Evolutionary conservation across 2,888 invertebrate species (phyloP).

Genomic region (Poecilus cupreus): DNA sequence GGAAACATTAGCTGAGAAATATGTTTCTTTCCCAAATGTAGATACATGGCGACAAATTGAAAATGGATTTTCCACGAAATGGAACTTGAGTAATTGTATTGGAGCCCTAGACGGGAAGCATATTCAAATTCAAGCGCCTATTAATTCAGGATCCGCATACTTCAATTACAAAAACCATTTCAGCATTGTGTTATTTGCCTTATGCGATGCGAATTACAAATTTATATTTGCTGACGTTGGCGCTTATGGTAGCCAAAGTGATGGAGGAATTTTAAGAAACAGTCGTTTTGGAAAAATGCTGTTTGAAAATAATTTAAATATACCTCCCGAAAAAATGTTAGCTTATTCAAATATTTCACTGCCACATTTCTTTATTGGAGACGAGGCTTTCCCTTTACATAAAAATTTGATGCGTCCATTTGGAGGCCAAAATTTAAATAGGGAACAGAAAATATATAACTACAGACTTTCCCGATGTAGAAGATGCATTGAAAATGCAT

Average conservation of each 20-base stretch:
- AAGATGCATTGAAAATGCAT: conserved; percentile 36
- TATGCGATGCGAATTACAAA: conserved; percentile 63
- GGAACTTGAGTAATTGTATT: conserved; percentile 63
- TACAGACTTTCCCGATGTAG: conserved; percentile 1
- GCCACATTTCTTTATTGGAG: conserved; percentile 14
- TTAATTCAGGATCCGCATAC: conserved; percentile 62
- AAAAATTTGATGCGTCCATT: background rate
- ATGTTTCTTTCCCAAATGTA: conserved; percentile 53
- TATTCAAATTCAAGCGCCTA: conserved; percentile 62
- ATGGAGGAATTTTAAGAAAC: conserved; percentile 63
- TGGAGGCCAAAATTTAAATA: background rate
- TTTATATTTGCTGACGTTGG: conserved; percentile 64
- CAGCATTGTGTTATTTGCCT: conserved; percentile 64
- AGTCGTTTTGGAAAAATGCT: conserved; percentile 15
- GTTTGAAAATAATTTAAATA: conserved; percentile 31
- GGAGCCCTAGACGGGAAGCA: conserved; percentile 64
- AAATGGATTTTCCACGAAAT: conserved; percentile 60
- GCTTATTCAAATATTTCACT: background rate
- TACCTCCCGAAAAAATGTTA: conserved; percentile 13
- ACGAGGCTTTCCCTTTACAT: conserved; percentile 9
- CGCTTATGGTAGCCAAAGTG: conserved; percentile 63
- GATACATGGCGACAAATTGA: conserved; percentile 61
- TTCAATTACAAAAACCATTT: conserved; percentile 64
- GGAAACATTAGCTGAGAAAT: conserved; percentile 13
- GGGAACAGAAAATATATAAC: background rate